Evolutionary conservation across 2,888 invertebrate species (phyloP).

Genomic region (Mimas tiliae): DNA sequence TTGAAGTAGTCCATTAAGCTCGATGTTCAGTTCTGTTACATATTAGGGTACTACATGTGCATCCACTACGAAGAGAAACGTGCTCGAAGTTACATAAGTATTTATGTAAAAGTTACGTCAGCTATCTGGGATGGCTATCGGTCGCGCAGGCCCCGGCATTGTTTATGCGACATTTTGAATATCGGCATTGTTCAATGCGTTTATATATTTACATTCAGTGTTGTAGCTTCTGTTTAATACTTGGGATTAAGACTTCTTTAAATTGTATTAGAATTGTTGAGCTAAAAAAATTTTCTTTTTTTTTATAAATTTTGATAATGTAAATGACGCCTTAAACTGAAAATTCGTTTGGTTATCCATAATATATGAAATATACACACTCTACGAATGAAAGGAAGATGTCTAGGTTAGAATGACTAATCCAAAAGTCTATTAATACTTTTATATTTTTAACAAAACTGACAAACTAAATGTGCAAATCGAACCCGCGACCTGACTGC

Average conservation of each 20-base stretch:
- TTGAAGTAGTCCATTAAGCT: background rate
- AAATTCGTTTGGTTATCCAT: too few species aligned
- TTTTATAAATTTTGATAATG: too few species aligned
- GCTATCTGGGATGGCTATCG: conserved; percentile 45
- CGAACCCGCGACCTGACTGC: too few species aligned
- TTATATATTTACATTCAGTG: conserved; percentile 28
- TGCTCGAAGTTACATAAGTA: conserved; percentile 71
- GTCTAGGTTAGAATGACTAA: too few species aligned
- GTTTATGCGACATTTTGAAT: conserved; percentile 23
- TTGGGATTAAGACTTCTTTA: background rate
- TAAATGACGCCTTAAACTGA: too few species aligned
- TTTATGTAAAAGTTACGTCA: conserved; percentile 64
- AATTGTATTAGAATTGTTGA: too few species aligned
- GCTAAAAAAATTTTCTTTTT: too few species aligned
- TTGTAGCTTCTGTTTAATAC: conserved; percentile 9
- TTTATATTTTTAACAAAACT: too few species aligned
- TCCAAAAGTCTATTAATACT: too few species aligned
- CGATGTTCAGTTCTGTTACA: background rate
- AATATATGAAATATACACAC: too few species aligned
- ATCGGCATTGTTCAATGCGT: conserved; percentile 22
- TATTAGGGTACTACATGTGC: background rate
- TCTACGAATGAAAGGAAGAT: too few species aligned
- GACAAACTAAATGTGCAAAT: too few species aligned
- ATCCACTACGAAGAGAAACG: conserved; percentile 51
- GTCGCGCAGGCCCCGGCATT: conserved; percentile 29